Base-by-base conservation (phyloP, 2,888 invertebrate genomes). In the Caenorhabditis doughertyi region DNA sequence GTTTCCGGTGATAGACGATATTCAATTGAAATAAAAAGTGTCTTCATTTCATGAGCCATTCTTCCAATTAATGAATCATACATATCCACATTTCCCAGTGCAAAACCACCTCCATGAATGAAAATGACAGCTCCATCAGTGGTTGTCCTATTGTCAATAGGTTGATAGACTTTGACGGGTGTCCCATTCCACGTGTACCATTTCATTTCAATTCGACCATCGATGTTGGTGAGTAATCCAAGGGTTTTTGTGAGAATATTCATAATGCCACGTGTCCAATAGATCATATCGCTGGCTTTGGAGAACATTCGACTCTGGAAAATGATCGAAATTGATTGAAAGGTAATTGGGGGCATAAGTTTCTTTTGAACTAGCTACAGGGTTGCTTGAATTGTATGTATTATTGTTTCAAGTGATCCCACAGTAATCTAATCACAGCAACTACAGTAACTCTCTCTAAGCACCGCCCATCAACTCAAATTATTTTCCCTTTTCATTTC, bases 1-100 rank as follows among this genome's bases (percentile, higher is more conserved):
- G 92, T 89, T 81, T 92, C 91, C 5, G 93, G 92, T 0, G 92
- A 92, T 64, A 92, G 90, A 16, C 92, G 89, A 81, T 92, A 93
- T 42, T 88, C 88, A 44, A 88, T 81, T 27, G 88, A 88, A 11
- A 87, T 77, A 51, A 86, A 82, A 23, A 87, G 65, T 1, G 83
- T 84, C 32, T 80, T 76, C 62, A 84, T 79, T 70, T 79, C 73
- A 42, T 79, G 71, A 8, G 88, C 85, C 81, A 89, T 85, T 42
- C 86, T 79, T 27, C 86, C 84, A 18, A 86, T 84, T 62, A 89
- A 23, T 1, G 85, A 84, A 51, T 89, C 88, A 80, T 88, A 89
- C 85, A 87, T 86, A n/a, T 87, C 85, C 4, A 84, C 82, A 67
- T 86, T 85, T 44, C 89, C 88, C 1, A 89, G 60, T 2, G 87